These are phyloP conservation scores for Deilephila porcellus DNA, from an alignment of 2,888 invertebrate genomes.

Conservation along the genomic window DNA sequence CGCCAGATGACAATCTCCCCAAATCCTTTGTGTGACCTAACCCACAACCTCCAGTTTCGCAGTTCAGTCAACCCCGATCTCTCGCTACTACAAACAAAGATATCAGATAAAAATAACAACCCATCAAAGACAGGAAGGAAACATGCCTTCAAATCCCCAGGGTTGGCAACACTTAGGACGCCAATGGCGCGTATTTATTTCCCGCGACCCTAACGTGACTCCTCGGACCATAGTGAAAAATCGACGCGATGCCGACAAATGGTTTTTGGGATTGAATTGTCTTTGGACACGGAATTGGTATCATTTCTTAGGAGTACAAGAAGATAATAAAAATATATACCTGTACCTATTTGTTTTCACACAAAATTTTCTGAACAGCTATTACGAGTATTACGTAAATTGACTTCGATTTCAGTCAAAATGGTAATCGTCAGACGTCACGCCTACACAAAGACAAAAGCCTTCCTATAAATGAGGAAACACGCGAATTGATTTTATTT, in stretches of 20 bases:
- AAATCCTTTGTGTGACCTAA: background rate
- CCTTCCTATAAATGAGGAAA: no score
- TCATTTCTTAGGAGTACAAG: slow-evolving; percentile 1
- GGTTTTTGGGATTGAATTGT: slow-evolving; percentile 25
- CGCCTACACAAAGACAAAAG: no score
- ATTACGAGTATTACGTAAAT: no score
- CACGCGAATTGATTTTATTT: no score
- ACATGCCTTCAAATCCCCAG: slow-evolving; percentile 25
- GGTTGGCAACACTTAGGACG: slow-evolving; percentile 23
- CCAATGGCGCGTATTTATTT: slow-evolving; percentile 23
- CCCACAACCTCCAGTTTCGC: background rate
- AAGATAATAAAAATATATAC: background rate
- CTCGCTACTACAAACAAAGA: background rate
- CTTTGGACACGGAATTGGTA: slow-evolving; percentile 1
- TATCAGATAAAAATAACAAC: slow-evolving; percentile 7
- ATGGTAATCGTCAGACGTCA: no score
- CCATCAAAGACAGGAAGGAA: slow-evolving; percentile 5
- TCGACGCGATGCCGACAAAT: slow-evolving; percentile 26
- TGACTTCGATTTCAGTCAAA: no score
- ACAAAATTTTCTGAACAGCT: no score
- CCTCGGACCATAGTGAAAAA: slow-evolving; percentile 28
- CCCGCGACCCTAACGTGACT: slow-evolving; percentile 19
- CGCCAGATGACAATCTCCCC: background rate
- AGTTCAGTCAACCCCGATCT: background rate
- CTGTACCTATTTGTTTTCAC: background rate